These are phyloP conservation scores for Menidia beryllina DNA, from an alignment of 2,113 vertebrate species.

Conservation along the genomic window DNA sequence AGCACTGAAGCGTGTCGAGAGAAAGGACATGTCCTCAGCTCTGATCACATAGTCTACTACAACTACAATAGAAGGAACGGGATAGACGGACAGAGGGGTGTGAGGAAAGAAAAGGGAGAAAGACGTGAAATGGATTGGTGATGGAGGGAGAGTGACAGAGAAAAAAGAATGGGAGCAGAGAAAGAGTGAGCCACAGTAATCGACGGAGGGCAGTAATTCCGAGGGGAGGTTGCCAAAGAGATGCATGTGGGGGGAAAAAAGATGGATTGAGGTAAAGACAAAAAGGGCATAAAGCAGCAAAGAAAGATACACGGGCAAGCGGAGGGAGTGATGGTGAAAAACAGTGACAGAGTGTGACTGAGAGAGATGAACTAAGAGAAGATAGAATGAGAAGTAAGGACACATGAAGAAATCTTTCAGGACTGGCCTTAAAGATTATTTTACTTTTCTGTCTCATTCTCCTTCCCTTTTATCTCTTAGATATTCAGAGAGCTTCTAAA, in stretches of 20 bases:
- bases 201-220: constrained; percentile 23
- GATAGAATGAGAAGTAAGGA: constrained; percentile 51
- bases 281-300: constrained; percentile 16
- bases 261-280: constrained; percentile 46
- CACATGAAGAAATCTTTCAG: constrained; percentile 41
- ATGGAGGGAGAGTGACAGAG: constrained; percentile 35
- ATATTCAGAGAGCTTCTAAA: constrained; percentile 29
- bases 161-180: constrained; percentile 16
- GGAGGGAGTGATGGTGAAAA: constrained; percentile 33
- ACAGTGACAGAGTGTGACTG: constrained; percentile 28
- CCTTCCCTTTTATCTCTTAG: constrained; percentile 13
- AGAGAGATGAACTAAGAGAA: constrained; percentile 54
- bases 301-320: constrained; percentile 49
- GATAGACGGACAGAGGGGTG: constrained; percentile 42
- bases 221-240: constrained; percentile 35
- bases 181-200: constrained; percentile 5
- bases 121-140: constrained; percentile 65
- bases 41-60: constrained; percentile 73
- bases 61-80: constrained; percentile 58
- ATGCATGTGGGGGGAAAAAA: constrained; percentile 19
- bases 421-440: constrained; percentile 52
- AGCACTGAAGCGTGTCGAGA: constrained; percentile 73
- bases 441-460: background rate
- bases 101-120: constrained; percentile 43
- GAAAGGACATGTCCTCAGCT: constrained; percentile 79